Base-by-base conservation (phyloP, 2,797 vertebrate genomes). In the Staurois parvus region DNA sequence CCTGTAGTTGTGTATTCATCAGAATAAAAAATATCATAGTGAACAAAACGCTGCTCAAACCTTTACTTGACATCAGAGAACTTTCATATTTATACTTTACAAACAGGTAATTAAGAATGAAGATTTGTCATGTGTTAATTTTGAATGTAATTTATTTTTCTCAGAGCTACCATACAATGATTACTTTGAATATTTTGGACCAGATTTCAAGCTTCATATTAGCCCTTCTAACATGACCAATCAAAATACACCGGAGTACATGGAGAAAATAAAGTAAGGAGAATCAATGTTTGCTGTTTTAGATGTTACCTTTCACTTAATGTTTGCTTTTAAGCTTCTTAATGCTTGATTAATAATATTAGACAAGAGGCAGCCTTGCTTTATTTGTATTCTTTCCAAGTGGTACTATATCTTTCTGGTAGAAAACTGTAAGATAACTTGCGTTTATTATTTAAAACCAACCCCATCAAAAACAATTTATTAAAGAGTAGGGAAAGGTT, bases 171-270 rank as follows among this genome's bases (percentile, higher is more conserved):
- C 96, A 1, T 97, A 97, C 92, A 97, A 98, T n/a, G 97, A 98
- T 91, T 98, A 98, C 90, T 98, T 98, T 88, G 97, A 98, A 87
- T 98, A 98, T 95, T 98, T 98, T 45, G 96, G 97, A 85, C 97
- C 97, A 1, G 97, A 98, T 91, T 98, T 97, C 91, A 98, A 97
- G 88, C 92, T 98, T 84, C 97, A 98, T 91, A 98, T 98, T 93
- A 98, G 96, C 89, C 97, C 96, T 79, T 98, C 97, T 26, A 98
- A 98, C 92, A 97, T 97, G 97, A 97, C 96, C 89, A 98, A 98
- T 90, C 97, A 98, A 93, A 98, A 98, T 90, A 98, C 97, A 37
- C 95, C 93, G 67, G 96, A 98, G 91, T 97, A 98, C 89, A 96
- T 96, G 96, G 96, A 97, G 88, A 97, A 98, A 91, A 98, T 98